A percentile compares a stretch with the other conserved stretches of the same genome.
Conservation (phyloP, 2,797 vertebrate genomes). For the Pterois miles region DNA sequence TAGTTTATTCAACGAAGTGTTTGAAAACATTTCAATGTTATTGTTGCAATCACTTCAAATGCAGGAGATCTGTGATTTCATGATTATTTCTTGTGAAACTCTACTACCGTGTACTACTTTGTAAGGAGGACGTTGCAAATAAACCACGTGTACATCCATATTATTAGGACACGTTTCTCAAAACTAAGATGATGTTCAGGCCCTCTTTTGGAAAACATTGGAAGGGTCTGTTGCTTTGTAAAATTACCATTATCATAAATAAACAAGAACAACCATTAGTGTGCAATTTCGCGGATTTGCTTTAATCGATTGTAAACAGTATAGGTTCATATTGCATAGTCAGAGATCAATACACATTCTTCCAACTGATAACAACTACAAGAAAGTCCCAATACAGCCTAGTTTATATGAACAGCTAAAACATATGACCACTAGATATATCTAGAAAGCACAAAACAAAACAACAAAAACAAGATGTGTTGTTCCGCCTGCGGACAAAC, state of each 20-base stretch:
- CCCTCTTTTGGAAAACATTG: neutral
- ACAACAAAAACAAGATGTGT: too few species aligned
- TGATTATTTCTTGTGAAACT: slow-evolving; percentile 24
- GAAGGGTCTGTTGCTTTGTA: too few species aligned
- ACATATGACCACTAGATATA: slow-evolving; percentile 8
- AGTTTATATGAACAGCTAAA: neutral
- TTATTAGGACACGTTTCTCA: neutral
- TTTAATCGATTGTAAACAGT: slow-evolving; percentile 3
- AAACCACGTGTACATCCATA: neutral
- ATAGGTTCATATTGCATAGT: neutral
- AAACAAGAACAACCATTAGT: neutral
- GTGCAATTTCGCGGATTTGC: neutral
- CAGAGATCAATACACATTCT: slow-evolving; percentile 6
- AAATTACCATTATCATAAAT: neutral
- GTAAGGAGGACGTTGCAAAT: neutral
- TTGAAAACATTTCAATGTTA: slow-evolving; percentile 24
- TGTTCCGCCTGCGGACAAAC: neutral
- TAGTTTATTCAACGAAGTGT: slow-evolving; percentile 38
- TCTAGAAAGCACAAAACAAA: slow-evolving; percentile 32
- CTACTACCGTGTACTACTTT: slow-evolving; percentile 23
- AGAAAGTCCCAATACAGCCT: neutral
- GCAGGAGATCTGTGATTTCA: slow-evolving; percentile 7
- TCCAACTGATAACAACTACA: slow-evolving; percentile 6
- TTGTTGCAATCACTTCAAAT: slow-evolving; percentile 22
- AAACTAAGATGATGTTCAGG: neutral